A percentile compares a stretch with the other conserved stretches of the same genome.
phyloP scores from a whole-genome alignment of 2,888 invertebrate genomes.

The Yponomeuta evonymella region DNA sequence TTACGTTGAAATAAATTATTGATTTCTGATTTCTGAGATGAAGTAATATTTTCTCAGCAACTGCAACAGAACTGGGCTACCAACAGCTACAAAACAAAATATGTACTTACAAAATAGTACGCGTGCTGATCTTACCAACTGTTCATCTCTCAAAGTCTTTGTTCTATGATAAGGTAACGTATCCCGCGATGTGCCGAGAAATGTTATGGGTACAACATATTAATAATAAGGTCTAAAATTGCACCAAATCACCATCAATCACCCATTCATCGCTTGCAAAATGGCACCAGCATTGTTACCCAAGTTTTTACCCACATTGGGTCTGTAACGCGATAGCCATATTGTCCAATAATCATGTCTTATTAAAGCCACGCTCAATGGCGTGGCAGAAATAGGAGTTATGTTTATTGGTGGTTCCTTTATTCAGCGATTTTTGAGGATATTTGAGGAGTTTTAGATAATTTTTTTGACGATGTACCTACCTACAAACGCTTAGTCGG shows the following conservation, averaged over 20 bases:
- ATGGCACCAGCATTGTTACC: constrained; percentile 41
- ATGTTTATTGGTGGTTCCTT: constrained; percentile 13
- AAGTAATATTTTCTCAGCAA: too few species aligned
- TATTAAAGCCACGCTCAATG: constrained; percentile 13
- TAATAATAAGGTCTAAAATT: neutral
- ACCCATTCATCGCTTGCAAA: constrained; percentile 37
- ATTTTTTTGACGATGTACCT: neutral
- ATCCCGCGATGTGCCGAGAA: too few species aligned
- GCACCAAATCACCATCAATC: neutral
- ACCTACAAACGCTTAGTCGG: neutral
- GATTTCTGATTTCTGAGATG: too few species aligned
- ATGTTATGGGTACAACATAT: too few species aligned
- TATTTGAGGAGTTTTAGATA: constrained; percentile 1
- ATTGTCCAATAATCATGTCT: constrained; percentile 23
- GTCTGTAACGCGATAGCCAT: constrained; percentile 37
- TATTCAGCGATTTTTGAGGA: neutral
- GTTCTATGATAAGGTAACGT: too few species aligned
- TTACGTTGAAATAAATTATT: too few species aligned
- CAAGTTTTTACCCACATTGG: constrained; percentile 31
- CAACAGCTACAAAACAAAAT: too few species aligned
- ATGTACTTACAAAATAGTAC: too few species aligned
- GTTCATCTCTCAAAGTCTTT: too few species aligned
- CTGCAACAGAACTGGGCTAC: too few species aligned
- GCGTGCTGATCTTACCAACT: too few species aligned
- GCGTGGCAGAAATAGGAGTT: constrained; percentile 17